Conservation (phyloP, 2,888 invertebrate species). For the Cheilosia grossa region DNA sequence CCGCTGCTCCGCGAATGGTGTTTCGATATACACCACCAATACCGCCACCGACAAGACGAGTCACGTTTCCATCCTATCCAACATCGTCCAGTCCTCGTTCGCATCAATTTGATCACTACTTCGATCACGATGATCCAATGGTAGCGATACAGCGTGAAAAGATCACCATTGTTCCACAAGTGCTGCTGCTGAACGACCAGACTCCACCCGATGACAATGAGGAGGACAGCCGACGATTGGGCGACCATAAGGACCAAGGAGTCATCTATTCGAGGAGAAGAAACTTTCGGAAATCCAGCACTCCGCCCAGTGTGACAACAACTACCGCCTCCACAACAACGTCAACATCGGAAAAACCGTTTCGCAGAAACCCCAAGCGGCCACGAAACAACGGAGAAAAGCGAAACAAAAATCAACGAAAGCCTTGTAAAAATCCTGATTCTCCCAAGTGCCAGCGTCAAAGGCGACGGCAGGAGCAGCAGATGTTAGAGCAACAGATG, state of each 20-base stretch:
- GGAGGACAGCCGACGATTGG: constrained; percentile 61
- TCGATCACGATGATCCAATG: constrained; percentile 77
- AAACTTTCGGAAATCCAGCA: constrained; percentile 69
- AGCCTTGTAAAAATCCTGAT: constrained; percentile 81
- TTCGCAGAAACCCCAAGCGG: constrained; percentile 62
- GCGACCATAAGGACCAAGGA: constrained; percentile 69
- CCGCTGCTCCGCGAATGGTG: constrained; percentile 78
- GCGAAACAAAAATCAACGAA: constrained; percentile 77
- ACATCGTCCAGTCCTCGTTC: constrained; percentile 42
- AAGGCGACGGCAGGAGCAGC: constrained; percentile 80
- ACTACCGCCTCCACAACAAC: constrained; percentile 69
- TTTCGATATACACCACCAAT: constrained; percentile 80
- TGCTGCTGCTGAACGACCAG: constrained; percentile 81
- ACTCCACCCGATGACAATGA: constrained; percentile 76
- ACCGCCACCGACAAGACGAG: constrained; percentile 79
- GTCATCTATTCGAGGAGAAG: constrained; percentile 51
- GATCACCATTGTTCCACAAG: constrained; percentile 81
- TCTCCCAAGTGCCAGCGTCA: constrained; percentile 81
- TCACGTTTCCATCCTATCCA: constrained; percentile 78
- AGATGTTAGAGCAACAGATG: constrained; percentile 80
- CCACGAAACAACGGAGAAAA: constrained; percentile 69
- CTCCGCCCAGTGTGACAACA: constrained; percentile 34
- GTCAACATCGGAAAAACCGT: constrained; percentile 77
- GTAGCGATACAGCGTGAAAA: constrained; percentile 77
- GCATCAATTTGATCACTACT: constrained; percentile 77